Conservation (phyloP, 1,140 invertebrate species). For the Drosophila sp. region DNA sequence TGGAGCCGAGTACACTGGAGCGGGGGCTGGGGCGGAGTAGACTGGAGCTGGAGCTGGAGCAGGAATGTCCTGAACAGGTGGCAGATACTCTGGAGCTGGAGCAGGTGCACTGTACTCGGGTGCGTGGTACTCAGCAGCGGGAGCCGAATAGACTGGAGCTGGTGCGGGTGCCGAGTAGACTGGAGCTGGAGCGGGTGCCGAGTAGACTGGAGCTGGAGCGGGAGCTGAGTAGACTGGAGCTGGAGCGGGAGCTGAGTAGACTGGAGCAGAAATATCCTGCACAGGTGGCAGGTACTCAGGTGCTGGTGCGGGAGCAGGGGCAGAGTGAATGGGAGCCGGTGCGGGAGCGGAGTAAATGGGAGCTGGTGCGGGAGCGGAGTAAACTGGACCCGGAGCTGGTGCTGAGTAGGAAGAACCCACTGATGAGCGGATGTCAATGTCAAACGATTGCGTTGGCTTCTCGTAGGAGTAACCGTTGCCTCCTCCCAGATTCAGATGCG, state of each 20-base stretch:
- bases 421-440: constrained; percentile 57
- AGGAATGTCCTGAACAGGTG: constrained; percentile 52
- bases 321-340: constrained; percentile 38
- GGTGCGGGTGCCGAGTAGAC: constrained; percentile 41
- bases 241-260: constrained; percentile 43
- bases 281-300: constrained; percentile 50
- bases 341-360: constrained; percentile 34
- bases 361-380: constrained; percentile 42
- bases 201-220: constrained; percentile 57
- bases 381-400: constrained; percentile 34
- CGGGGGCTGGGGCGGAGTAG: constrained; percentile 35
- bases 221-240: constrained; percentile 48
- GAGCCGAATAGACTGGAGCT: constrained; percentile 46
- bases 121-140: constrained; percentile 25
- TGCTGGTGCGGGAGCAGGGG: constrained; percentile 51
- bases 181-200: constrained; percentile 45
- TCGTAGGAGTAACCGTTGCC: constrained; percentile 74
- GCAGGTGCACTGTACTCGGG: constrained; percentile 49
- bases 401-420: constrained; percentile 53
- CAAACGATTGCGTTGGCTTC: constrained; percentile 64
- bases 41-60: constrained; percentile 35
- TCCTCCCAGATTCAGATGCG: constrained; percentile 63
- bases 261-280: constrained; percentile 53
- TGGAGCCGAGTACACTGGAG: constrained; percentile 31
- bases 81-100: constrained; percentile 30